Conservation (phyloP, 2,113 vertebrate species). For the Pardalotus punctatus region DNA sequence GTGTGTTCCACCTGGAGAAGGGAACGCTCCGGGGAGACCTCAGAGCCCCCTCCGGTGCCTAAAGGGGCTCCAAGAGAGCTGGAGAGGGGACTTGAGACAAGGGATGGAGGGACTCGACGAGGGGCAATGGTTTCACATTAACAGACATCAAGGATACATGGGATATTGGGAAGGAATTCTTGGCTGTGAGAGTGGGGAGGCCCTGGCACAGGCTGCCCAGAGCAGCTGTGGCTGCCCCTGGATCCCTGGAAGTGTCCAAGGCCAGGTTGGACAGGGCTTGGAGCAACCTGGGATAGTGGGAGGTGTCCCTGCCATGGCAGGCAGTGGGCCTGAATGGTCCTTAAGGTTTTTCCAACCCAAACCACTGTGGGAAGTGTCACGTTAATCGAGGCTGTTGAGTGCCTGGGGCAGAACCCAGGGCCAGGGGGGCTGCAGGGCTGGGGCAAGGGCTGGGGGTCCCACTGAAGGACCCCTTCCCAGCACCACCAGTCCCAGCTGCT, state of each 20-base stretch:
- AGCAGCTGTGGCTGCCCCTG: not conserved
- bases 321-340: not conserved
- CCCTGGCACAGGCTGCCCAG: not conserved
- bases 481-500: not conserved
- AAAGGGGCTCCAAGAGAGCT: not conserved
- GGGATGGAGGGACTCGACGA: not conserved
- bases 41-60: not conserved
- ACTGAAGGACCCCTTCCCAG: not conserved
- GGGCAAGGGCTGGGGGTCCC: not conserved
- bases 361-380: not conserved
- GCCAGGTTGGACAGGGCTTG: not conserved
- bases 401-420: not conserved
- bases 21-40: not conserved
- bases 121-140: not conserved
- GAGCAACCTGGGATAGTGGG: rapidly evolving
- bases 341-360: not conserved
- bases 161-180: not conserved
- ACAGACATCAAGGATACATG: not conserved
- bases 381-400: not conserved
- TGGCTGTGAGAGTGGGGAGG: rapidly evolving
- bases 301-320: not conserved
- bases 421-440: not conserved
- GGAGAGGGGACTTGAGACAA: not conserved
- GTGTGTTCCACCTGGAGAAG: not conserved
- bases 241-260: not conserved